A percentile compares a stretch with the other conserved stretches of the same genome.
phyloP scores from a whole-genome alignment of 1,140 invertebrate genomes.

The Sycophaga agraensis region DNA sequence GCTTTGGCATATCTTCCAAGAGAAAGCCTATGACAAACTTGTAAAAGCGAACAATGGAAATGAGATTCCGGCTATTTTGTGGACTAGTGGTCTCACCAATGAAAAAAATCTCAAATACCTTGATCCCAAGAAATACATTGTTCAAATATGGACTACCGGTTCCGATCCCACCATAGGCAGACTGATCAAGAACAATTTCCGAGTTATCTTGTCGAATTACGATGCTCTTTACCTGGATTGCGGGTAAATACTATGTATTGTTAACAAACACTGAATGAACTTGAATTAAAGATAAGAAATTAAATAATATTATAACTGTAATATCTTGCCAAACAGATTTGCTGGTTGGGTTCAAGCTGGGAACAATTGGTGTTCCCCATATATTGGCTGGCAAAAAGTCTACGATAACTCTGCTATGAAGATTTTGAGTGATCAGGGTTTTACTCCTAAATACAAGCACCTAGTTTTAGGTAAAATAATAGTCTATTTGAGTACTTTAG shows the following conservation, averaged over 20 bases:
- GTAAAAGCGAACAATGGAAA: constrained; percentile 59
- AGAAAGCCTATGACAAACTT: constrained; percentile 60
- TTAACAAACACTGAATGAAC: not conserved
- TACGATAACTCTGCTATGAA: constrained; percentile 73
- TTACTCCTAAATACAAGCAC: constrained; percentile 55
- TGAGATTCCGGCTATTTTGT: constrained; percentile 69
- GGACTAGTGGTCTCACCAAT: constrained; percentile 79
- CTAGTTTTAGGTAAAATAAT: constrained; percentile 59
- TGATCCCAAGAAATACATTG: constrained; percentile 73
- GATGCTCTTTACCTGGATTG: constrained; percentile 84
- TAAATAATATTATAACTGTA: not conserved
- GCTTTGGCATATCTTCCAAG: constrained; percentile 78
- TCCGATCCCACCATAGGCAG: constrained; percentile 65
- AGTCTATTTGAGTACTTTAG: too few species aligned
- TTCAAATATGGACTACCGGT: constrained; percentile 79
- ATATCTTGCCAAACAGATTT: constrained; percentile 50
- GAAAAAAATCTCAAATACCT: constrained; percentile 65
- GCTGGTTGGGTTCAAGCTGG: constrained; percentile 64
- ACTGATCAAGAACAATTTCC: constrained; percentile 69
- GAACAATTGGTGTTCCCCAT: constrained; percentile 85
- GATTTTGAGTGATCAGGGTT: constrained; percentile 51
- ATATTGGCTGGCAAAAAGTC: constrained; percentile 85
- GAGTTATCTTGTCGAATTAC: constrained; percentile 80
- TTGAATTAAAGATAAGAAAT: not conserved
- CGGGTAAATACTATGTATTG: constrained; percentile 60